Base-by-base conservation (phyloP, 2,888 invertebrate species). In the Aphidius colemani region DNA sequence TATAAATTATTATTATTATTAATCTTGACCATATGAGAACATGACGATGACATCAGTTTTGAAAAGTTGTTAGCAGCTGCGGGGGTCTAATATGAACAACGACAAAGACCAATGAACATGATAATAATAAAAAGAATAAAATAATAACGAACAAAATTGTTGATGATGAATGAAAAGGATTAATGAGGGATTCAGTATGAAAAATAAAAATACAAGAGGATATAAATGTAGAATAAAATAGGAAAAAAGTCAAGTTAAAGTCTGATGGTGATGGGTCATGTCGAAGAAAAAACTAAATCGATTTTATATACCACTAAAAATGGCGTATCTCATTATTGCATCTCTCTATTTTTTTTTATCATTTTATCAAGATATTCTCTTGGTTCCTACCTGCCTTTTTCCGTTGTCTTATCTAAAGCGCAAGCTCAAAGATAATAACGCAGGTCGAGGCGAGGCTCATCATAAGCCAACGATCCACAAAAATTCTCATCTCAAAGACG, bases 151-250 rank as follows among this genome's bases (percentile, higher is more conserved):
- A 61, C 56, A 61, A 30, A 30, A 30, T 5, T 30, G 30, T 30
- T 30, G 30, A 3, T 30, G 30, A 30, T 30, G 67, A 60, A 68
- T 70, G 69, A 74, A 74, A 75, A 69, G 67, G 74, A 74, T 75
- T 75, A 75, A 75, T 72, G 72, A 75, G 73, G 74, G 72, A 71
- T 73, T 71, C 13, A 18, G 13, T 18, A 18, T 18, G 13, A 18
- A 18, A 18, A 18, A 18, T 18, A 18, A 18, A 18, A 18, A 18
- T 18, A 18, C 13, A 18, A 18, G 70, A 65, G 61, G 3, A 30
- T 30, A 30, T 30, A 30, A 30, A 39, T 13, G 10, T 45, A 30
- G 30, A 46, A 30, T 39, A 46, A 57, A 57, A 57, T 39, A n/a
- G 48, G 39, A 57, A 57, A 46, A 49, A 41, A 48, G 49, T 46